phyloP scores from a whole-genome alignment of 2,888 invertebrate genomes.

The Eilema depressum region DNA sequence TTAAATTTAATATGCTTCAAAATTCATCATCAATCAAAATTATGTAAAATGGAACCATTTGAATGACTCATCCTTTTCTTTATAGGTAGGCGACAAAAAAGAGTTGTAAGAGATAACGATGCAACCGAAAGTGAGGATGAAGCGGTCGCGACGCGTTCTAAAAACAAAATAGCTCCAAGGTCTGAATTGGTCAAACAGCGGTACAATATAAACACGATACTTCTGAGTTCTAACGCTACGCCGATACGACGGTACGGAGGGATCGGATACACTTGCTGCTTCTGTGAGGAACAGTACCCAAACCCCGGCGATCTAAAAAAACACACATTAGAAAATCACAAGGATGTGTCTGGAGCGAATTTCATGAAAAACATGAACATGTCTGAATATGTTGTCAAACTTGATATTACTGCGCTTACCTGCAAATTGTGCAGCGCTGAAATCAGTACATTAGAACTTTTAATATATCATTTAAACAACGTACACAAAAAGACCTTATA shows the following conservation, averaged over 20 bases:
- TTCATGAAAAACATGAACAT: constrained; percentile 60
- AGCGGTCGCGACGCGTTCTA: background rate
- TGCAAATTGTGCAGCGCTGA: constrained; percentile 41
- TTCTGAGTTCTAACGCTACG: constrained; percentile 66
- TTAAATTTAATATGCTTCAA: background rate
- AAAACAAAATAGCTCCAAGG: constrained; percentile 38
- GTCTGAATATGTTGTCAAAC: constrained; percentile 60
- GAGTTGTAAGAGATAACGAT: constrained; percentile 20
- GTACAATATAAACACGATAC: constrained; percentile 57
- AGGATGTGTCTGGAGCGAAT: constrained; percentile 46
- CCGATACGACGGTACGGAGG: constrained; percentile 61
- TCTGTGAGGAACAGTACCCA: constrained; percentile 55
- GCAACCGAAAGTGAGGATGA: constrained; percentile 24
- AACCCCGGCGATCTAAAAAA: constrained; percentile 59
- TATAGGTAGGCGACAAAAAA: constrained; percentile 42
- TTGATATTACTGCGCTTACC: constrained; percentile 60
- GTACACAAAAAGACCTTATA: constrained; percentile 49
- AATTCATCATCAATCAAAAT: background rate
- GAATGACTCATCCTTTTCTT: constrained; percentile 46
- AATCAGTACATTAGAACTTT: constrained; percentile 42
- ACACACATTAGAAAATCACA: constrained; percentile 57
- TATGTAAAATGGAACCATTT: background rate
- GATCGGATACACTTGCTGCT: constrained; percentile 64
- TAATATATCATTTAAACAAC: constrained; percentile 47
- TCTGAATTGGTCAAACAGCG: constrained; percentile 61